Evolutionary conservation across 1,140 invertebrate genomes (phyloP), one percentile per base, ranked within the genome.

Genomic region (Dinoponera quadriceps): DNA sequence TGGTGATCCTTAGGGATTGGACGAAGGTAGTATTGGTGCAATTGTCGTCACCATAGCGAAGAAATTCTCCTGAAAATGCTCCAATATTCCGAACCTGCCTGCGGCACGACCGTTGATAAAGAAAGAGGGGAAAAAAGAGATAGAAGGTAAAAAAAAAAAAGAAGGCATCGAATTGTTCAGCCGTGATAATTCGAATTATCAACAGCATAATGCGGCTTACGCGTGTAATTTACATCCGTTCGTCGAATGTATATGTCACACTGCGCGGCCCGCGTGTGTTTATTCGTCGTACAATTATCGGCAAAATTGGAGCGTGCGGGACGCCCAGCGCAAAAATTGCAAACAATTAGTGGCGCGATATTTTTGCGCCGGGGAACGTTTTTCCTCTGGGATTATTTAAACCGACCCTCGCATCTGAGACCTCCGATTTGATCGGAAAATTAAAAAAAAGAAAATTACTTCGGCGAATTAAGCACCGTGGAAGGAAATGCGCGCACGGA

Each of bases 21-120:
- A 51, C 65, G 0, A 5, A 57, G 33, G 18, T 80, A 33, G 63
- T 80, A 71, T 68, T 69, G 75, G 75, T 71, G 75, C 65, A 80
- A 80, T 80, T 80, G 75, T 80, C 75, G 65, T 71, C 33, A n/a
- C 75, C 51, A 69, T 71, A 71, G 51, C 51, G 65, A 44, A 80
- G 75, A 71, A 71, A 80, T 71, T 69, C 62, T 78, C 51, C 65
- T 71, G 65, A 80, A 80, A 80, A 80, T 59, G 75, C 69, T 71
- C 75, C 75, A 71, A 69, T 80, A 80, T 80, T 80, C 65, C n/a
- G 33, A 71, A 44, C 51, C 48, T 20, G 44, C 25, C 29, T 27
- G 18, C 9, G 54, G 65, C 75, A 69, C 18, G 33, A 2, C 65
- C 3, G 49, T 33, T 59, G 65, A 71, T 69, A 69, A 80, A 80